phyloP scores from a whole-genome alignment of 2,888 invertebrate genomes.

The Tromatobia lineatoria region DNA sequence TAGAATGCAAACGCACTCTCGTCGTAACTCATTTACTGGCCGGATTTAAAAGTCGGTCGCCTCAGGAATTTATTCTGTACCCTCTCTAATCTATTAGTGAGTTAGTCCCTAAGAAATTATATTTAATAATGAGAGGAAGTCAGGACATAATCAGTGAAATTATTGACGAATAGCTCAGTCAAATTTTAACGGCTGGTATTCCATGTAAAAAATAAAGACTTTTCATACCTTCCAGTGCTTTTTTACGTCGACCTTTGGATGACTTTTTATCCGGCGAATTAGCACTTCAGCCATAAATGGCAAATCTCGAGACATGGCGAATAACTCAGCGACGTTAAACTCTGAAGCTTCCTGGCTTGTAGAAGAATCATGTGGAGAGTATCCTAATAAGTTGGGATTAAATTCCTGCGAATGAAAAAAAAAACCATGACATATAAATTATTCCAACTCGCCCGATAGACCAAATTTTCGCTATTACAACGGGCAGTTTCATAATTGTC shows the following conservation, averaged over 20 bases:
- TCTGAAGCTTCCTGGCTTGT: slow-evolving; percentile 85
- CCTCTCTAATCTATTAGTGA: no score
- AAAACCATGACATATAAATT: not conserved
- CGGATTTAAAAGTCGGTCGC: no score
- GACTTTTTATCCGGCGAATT: slow-evolving; percentile 86
- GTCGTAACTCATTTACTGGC: no score
- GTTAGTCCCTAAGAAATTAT: no score
- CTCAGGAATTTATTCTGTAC: no score
- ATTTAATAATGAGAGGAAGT: no score
- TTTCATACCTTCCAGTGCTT: slow-evolving; percentile 88
- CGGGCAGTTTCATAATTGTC: no score
- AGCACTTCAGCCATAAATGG: slow-evolving; percentile 87
- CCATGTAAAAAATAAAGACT: not conserved
- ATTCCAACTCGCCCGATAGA: not conserved
- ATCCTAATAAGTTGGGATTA: slow-evolving; percentile 89
- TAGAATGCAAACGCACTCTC: no score
- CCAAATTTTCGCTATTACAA: no score
- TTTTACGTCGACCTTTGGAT: slow-evolving; percentile 87
- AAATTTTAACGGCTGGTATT: no score
- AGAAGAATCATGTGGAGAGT: slow-evolving; percentile 86
- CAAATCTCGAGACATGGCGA: slow-evolving; percentile 87
- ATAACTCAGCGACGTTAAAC: slow-evolving; percentile 88
- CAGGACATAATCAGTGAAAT: no score
- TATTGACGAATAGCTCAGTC: no score
- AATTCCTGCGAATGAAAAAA: slow-evolving; percentile 84